phyloP scores from a whole-genome alignment of 1,140 invertebrate genomes.

The Sycophaga agraensis region DNA sequence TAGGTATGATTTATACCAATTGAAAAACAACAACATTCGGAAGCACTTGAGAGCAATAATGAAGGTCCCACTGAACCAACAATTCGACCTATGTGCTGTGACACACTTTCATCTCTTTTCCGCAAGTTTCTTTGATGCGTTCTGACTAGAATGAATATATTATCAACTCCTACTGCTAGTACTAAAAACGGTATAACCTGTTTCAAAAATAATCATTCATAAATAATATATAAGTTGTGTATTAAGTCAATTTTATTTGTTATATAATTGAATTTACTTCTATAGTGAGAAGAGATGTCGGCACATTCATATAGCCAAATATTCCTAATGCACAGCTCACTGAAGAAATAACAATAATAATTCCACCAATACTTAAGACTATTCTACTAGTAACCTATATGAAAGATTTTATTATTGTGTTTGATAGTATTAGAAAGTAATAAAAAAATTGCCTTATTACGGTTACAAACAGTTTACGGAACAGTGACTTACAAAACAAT shows the following conservation, averaged over 20 bases:
- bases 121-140: conserved; percentile 72
- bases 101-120: conserved; percentile 71
- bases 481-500: conserved; percentile 24
- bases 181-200: conserved; percentile 96
- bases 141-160: conserved; percentile 98
- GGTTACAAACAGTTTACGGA: no score
- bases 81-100: conserved; percentile 85
- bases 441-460: neutral
- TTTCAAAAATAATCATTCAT: conserved; percentile 31
- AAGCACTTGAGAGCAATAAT: conserved; percentile 89
- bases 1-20: conserved; percentile 61
- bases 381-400: conserved; percentile 21
- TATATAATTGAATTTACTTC: conserved; percentile 61
- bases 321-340: conserved; percentile 91
- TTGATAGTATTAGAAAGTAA: neutral
- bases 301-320: conserved; percentile 86
- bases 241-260: conserved; percentile 48
- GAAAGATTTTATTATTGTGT: neutral
- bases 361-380: conserved; percentile 76
- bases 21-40: conserved; percentile 96
- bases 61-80: conserved; percentile 92
- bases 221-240: neutral
- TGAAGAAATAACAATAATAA: conserved; percentile 88
- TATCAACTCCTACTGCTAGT: conserved; percentile 97
- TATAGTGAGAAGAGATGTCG: conserved; percentile 93